Conservation (phyloP, 2,113 vertebrate species). For the Brachionichthys hirsutus region DNA sequence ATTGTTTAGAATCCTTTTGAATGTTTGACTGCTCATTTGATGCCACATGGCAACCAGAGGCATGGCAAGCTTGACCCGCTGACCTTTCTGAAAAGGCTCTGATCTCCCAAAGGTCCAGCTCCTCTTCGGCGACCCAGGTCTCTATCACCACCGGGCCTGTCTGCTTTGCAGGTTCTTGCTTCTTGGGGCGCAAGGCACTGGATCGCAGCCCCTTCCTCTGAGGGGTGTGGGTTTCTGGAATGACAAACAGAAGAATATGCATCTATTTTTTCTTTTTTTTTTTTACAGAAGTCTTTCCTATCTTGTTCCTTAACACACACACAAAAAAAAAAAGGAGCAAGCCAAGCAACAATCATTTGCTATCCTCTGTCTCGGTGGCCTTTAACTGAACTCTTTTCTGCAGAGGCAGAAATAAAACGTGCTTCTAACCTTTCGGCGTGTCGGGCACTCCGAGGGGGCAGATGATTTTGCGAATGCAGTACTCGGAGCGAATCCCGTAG, state of each 20-base stretch:
- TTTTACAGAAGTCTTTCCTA: not conserved
- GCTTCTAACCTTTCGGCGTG: conserved; percentile 88
- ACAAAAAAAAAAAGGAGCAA: not conserved
- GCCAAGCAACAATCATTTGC: not conserved
- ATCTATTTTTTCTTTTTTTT: not conserved
- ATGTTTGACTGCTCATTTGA: too few relatives aligned
- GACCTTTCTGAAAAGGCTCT: conserved; percentile 98
- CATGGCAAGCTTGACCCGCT: conserved; percentile 1
- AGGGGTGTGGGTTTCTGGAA: conserved; percentile 92
- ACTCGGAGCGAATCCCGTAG: conserved; percentile 95
- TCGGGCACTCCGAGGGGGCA: conserved; percentile 98
- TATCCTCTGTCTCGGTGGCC: too few relatives aligned
- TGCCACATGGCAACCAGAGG: too few relatives aligned
- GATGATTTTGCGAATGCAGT: conserved; percentile 98
- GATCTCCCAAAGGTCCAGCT: conserved; percentile 98
- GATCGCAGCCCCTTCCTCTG: conserved; percentile 85
- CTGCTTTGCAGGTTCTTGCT: conserved; percentile 94
- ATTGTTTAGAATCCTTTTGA: too few relatives aligned
- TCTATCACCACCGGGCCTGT: conserved; percentile 97
- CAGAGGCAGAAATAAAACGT: not conserved
- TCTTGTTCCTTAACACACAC: not conserved
- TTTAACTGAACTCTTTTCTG: not conserved
- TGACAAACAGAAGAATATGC: not conserved
- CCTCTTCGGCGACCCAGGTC: conserved; percentile 97
- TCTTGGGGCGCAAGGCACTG: conserved; percentile 94